Percentiles rank a stretch among this genome's conserved stretches.
phyloP scores from a whole-genome alignment of 2,113 vertebrate species.

The Rhabdornis inornatus region DNA sequence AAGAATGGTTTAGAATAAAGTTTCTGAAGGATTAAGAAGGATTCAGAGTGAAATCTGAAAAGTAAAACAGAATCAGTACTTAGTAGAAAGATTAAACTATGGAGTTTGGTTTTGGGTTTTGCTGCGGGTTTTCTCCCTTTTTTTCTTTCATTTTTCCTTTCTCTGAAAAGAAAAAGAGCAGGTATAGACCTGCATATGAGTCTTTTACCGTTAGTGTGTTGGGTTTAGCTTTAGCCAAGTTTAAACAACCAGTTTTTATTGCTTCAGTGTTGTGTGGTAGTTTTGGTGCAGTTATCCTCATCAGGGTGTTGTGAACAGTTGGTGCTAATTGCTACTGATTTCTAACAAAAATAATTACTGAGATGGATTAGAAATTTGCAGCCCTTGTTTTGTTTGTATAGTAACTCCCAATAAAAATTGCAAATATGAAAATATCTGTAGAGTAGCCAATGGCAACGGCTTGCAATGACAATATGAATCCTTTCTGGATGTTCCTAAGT shows the following conservation, averaged over 20 bases:
- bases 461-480: neutral
- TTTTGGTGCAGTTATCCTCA: neutral
- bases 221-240: neutral
- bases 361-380: neutral
- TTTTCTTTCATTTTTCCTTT: rapidly evolving
- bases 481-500: neutral
- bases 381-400: neutral
- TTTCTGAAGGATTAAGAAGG: neutral
- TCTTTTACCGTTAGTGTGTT: neutral
- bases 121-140: neutral
- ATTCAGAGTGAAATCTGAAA: neutral
- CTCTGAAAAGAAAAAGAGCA: neutral
- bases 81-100: neutral
- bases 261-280: neutral
- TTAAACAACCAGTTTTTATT: neutral
- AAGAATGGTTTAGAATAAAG: neutral
- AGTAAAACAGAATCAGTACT: neutral
- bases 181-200: neutral
- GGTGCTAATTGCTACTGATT: neutral
- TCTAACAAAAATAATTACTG: neutral
- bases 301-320: neutral
- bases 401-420: neutral
- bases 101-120: rapidly evolving
- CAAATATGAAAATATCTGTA: neutral
- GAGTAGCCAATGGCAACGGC: neutral